These are phyloP conservation scores for Halichoeres trimaculatus DNA, from an alignment of 2,113 vertebrate species.

Conservation along the genomic window DNA sequence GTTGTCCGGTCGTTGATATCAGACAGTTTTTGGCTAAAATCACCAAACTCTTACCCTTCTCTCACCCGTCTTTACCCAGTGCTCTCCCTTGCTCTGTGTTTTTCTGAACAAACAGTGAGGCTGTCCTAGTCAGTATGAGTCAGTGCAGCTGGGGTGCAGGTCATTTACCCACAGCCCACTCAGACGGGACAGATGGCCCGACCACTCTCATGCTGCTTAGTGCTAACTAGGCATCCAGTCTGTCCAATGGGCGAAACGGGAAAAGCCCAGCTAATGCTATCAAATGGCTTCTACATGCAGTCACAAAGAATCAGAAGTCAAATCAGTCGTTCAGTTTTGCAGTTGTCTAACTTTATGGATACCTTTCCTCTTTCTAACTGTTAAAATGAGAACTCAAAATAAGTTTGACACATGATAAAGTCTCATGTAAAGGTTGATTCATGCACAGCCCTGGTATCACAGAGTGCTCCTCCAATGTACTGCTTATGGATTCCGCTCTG, in stretches of 20 bases:
- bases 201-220: slow-evolving; percentile 57
- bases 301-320: neutral
- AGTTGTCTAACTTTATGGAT: neutral
- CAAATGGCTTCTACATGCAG: no score
- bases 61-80: slow-evolving; percentile 30
- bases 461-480: no score
- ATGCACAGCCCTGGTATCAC: no score
- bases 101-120: slow-evolving; percentile 68
- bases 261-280: slow-evolving; percentile 57
- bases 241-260: neutral
- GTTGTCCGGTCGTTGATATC: slow-evolving; percentile 28
- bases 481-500: no score
- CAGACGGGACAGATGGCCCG: slow-evolving; percentile 74
- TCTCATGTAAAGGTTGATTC: no score
- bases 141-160: slow-evolving; percentile 80
- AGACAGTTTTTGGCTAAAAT: slow-evolving; percentile 37
- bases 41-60: slow-evolving; percentile 46
- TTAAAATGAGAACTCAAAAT: no score
- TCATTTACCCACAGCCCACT: slow-evolving; percentile 76
- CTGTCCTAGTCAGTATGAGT: slow-evolving; percentile 74
- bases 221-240: slow-evolving; percentile 55
- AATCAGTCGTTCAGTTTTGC: neutral
- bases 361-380: no score
- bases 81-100: slow-evolving; percentile 38
- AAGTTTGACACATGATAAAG: no score